Evolutionary conservation across 2,113 vertebrate genomes (phyloP), one percentile per base, ranked within the genome.

Genomic region (Crotophaga sulcirostris): DNA sequence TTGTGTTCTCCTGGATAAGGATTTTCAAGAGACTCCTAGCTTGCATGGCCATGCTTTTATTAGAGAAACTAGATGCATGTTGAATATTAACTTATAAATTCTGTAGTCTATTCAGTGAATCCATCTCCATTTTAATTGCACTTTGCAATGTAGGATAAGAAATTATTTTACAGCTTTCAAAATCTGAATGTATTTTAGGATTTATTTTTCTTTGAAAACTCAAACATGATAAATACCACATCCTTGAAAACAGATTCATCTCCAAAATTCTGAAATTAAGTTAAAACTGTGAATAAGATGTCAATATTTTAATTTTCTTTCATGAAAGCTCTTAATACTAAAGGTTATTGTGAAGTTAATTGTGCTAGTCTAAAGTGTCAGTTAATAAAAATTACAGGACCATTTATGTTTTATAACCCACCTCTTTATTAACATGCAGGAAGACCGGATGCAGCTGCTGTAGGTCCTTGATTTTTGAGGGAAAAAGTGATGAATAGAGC

Each of bases 381-480:
- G 51, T 11, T 38, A 89, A 54, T 6, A 84, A 69, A 75, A 89
- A 62, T 74, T 54, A 73, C 5, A 49, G 36, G 9, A 16, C 70
- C 31, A 67, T 87, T 82, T 52, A 54, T 1, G 0, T 78, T 91
- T 87, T 81, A 84, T 63, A 93, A 66, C 31, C 42, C 55, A 56
- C 16, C 25, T 54, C n/a, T 60, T 64, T 23, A 59, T 77, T 78
- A 87, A 70, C 10, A 34, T 23, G 51, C n/a, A 91, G 60, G 42
- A 26, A 93, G 42, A 54, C 14, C 58, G 55, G 51, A 87, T 49
- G 38, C 51, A 84, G 40, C 29, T 8, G 15, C 21, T 74, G 10
- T 16, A 47, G 0, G 0, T 26, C 6, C 44, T n/a, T 0, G 3
- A 7, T 54, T 89, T 68, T 73, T 34, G 69, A 54, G 34, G 14